Evolutionary conservation across 2,113 vertebrate species (phyloP).

Genomic region (Nansenia antarctica): DNA sequence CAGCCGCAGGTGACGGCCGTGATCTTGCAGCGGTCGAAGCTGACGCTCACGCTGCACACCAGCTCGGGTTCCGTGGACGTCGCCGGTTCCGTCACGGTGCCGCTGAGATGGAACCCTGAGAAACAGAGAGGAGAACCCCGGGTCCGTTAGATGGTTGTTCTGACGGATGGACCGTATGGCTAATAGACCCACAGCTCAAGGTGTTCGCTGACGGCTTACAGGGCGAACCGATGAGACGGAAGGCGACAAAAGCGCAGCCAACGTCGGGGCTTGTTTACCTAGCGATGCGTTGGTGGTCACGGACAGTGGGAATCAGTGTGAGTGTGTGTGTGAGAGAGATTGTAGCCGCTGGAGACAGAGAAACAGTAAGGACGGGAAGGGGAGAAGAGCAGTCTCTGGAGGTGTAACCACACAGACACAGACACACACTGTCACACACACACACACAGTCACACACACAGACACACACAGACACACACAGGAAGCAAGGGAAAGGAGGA

Average conservation of each 20-base stretch:
- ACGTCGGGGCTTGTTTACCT: too few species aligned
- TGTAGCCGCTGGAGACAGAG: too few species aligned
- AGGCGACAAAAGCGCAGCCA: too few species aligned
- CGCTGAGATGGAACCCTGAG: constrained; percentile 87
- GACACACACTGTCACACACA: constrained; percentile 17
- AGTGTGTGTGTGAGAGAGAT: too few species aligned
- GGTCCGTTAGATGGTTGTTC: background rate
- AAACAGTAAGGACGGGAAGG: too few species aligned
- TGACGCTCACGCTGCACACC: constrained; percentile 91
- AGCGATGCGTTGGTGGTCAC: too few species aligned
- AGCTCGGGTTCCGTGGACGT: constrained; percentile 84
- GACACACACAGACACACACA: constrained; percentile 1
- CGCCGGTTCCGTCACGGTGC: constrained; percentile 87
- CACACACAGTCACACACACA: background rate
- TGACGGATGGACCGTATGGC: too few species aligned
- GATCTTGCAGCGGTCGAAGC: constrained; percentile 95
- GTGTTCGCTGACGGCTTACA: too few species aligned
- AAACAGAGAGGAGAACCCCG: constrained; percentile 17
- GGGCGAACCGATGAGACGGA: too few species aligned
- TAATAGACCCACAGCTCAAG: too few species aligned
- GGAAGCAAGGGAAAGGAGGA: constrained; percentile 1
- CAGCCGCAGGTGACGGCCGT: constrained; percentile 92
- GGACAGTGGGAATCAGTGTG: too few species aligned
- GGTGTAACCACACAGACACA: constrained; percentile 28
- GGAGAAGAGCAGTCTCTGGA: too few species aligned